These are phyloP conservation scores for Drosophila acutilabella DNA, from an alignment of 2,888 invertebrate genomes.

Conservation along the genomic window DNA sequence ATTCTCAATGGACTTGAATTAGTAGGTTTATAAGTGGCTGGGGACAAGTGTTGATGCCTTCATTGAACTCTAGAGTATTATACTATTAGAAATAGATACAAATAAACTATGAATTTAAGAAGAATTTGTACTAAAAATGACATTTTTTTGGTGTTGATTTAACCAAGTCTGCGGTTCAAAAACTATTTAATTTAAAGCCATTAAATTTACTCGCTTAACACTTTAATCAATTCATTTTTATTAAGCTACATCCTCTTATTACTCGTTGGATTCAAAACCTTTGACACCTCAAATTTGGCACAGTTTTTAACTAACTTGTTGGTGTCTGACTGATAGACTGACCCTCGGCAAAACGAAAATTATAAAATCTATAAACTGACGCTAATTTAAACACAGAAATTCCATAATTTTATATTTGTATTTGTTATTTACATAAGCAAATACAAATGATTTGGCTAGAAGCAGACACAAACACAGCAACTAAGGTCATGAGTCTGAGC, in stretches of 20 bases:
- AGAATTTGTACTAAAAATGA: no score
- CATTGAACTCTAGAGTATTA: constrained; percentile 8
- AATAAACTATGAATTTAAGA: no score
- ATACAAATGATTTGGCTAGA: constrained; percentile 8
- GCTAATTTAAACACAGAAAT: constrained; percentile 65
- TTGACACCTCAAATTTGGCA: constrained; percentile 28
- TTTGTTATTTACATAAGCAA: constrained; percentile 13
- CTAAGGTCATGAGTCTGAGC: constrained; percentile 52
- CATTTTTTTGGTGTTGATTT: no score
- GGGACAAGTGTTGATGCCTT: constrained; percentile 49
- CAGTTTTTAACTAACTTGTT: constrained; percentile 21
- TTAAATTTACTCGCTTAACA: no score
- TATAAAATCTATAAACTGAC: constrained; percentile 44
- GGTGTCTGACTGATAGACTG: constrained; percentile 12
- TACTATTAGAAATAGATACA: no score
- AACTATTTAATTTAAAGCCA: no score
- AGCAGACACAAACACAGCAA: constrained; percentile 41
- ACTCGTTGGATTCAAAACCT: neutral
- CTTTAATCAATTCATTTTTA: no score
- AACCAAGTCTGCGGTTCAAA: no score
- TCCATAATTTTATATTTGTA: constrained; percentile 31
- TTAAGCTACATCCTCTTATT: no score
- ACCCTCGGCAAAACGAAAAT: constrained; percentile 48
- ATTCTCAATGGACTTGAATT: constrained; percentile 10
- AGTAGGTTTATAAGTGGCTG: constrained; percentile 40